Evolutionary conservation across 1,140 invertebrate species (phyloP).

Genomic region (Drosophila rhopaloa): DNA sequence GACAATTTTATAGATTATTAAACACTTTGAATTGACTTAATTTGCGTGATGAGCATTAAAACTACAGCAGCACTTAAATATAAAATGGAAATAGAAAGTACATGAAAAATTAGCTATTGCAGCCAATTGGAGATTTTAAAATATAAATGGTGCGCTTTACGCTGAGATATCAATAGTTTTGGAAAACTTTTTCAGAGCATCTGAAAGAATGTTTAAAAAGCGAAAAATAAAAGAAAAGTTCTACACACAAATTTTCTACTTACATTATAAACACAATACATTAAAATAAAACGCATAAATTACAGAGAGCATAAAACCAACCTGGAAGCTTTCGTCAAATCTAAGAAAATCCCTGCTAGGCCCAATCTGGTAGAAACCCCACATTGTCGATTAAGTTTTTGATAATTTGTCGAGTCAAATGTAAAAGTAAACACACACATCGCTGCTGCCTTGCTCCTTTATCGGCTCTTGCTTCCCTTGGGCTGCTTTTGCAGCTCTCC

Average conservation of each 20-base stretch:
- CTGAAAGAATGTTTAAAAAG: conserved; percentile 6
- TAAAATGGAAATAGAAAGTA: conserved; percentile 33
- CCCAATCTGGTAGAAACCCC: conserved; percentile 1
- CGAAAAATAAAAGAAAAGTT: conserved; percentile 9
- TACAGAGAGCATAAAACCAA: conserved; percentile 34
- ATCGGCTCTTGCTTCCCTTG: conserved; percentile 27
- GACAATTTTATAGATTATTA: conserved; percentile 25
- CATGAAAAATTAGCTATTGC: neutral
- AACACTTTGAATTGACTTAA: conserved; percentile 58
- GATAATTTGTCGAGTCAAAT: conserved; percentile 41
- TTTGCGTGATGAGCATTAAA: conserved; percentile 17
- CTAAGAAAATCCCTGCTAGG: conserved; percentile 4
- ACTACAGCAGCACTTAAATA: conserved; percentile 32
- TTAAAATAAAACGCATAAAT: conserved; percentile 10
- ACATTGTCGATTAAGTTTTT: conserved; percentile 9
- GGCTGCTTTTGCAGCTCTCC: conserved; percentile 49
- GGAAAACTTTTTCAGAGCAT: conserved; percentile 6
- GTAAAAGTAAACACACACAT: conserved; percentile 71
- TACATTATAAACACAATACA: conserved; percentile 25
- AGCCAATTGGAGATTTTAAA: conserved; percentile 4
- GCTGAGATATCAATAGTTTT: conserved; percentile 28
- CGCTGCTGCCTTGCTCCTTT: conserved; percentile 23
- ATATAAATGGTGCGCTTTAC: neutral
- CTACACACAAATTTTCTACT: conserved; percentile 30
- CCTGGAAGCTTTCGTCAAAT: conserved; percentile 27